Evolutionary conservation across 2,797 vertebrate genomes (phyloP).

Genomic region (Pipistrellus kuhlii): DNA sequence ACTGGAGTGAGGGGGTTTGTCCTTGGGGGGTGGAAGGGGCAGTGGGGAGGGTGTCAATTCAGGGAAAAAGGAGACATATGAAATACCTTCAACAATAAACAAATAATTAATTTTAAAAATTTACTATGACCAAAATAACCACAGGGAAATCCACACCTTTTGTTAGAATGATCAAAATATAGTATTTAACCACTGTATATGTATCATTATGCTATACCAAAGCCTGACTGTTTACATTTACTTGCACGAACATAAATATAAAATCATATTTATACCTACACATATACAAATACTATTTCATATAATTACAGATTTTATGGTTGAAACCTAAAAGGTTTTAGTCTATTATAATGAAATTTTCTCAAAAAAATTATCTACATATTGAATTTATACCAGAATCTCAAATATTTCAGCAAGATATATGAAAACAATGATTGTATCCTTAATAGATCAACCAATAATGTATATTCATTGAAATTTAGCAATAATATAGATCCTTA

Average conservation of each 20-base stretch:
- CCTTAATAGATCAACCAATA: constrained; percentile 50
- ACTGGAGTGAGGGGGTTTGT: too few species aligned
- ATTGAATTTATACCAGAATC: constrained; percentile 11
- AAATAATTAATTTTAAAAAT: too few species aligned
- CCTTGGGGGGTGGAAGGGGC: too few species aligned
- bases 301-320: constrained; percentile 8
- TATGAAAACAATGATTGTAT: constrained; percentile 45
- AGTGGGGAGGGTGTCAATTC: too few species aligned
- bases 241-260: not conserved
- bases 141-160: not conserved
- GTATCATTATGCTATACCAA: constrained; percentile 24
- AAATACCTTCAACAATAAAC: too few species aligned
- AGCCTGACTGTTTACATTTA: not conserved
- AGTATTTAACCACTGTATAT: not conserved
- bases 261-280: not conserved
- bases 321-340: constrained; percentile 37
- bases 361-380: constrained; percentile 16
- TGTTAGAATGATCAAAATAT: not conserved
- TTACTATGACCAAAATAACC: not conserved
- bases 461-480: constrained; percentile 40
- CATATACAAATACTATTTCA: not conserved
- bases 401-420: constrained; percentile 47
- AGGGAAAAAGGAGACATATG: too few species aligned
- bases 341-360: not conserved
- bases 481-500: not conserved